Percentiles rank a stretch among this genome's conserved stretches.
Evolutionary conservation across 92 coral and sea anemone genomes (phyloP).

Genomic region (Parazoanthus darwini): DNA sequence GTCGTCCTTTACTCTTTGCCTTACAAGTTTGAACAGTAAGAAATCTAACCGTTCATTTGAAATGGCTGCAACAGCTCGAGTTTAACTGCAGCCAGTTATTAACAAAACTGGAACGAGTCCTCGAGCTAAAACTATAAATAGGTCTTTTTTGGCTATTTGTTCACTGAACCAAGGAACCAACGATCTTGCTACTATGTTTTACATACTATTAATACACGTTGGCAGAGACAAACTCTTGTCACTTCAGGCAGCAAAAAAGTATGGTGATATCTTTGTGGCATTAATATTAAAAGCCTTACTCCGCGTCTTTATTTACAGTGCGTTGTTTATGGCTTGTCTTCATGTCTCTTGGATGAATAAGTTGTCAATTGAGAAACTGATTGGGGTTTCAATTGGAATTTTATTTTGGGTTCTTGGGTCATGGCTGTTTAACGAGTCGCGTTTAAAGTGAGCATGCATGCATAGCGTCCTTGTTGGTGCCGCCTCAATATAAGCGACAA

Average conservation of each 20-base stretch:
- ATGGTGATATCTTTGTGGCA: background rate
- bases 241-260: background rate
- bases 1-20: background rate
- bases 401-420: background rate
- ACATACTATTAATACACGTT: constrained; percentile 16
- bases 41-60: background rate
- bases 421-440: constrained; percentile 17
- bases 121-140: constrained; percentile 29
- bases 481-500: constrained; percentile 17
- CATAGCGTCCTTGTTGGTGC: background rate
- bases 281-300: background rate
- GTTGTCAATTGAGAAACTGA: constrained; percentile 13
- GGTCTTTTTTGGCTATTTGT: background rate
- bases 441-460: background rate
- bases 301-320: background rate
- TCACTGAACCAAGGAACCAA: background rate
- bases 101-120: background rate
- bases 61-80: background rate
- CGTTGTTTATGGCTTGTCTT: constrained; percentile 12
- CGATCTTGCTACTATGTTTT: background rate
- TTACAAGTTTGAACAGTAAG: background rate
- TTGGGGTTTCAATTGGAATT: constrained; percentile 3
- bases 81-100: background rate
- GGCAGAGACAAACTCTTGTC: background rate
- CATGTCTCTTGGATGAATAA: constrained; percentile 1